Evolutionary conservation across 2,888 invertebrate species (phyloP), one percentile per base, ranked within the genome.

Genomic region (Calephelis perditalis): DNA sequence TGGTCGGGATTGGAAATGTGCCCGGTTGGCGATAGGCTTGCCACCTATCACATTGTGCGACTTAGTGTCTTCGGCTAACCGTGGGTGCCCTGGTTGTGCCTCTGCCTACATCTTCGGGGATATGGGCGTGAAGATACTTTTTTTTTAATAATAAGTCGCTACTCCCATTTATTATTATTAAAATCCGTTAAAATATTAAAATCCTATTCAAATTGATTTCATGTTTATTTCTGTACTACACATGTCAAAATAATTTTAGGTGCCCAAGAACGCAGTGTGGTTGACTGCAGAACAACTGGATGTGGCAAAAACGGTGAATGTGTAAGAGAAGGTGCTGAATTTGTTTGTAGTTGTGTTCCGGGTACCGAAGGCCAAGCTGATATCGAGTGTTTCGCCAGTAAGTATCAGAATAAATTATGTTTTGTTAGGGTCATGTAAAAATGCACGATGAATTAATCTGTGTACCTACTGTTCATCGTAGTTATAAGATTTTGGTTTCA

Each of bases 231-330:
- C 36, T 9, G 9, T 10, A 11, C 15, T 11, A 54, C 11, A 54
- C 1, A 35, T 37, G 36, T 37, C 26, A 36, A 10, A 56, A n/a
- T 60, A 37, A 26, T 62, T 62, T 46, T 59, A 94, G 94, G 94
- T 88, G 85, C 91, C 44, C 81, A 87, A 66, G 92, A 93, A 75
- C 86, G 91, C 63, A 92, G 91, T 68, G 85, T 92, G 46, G 92
- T 94, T 56, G 97, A 97, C 78, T 97, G 97, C 82, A 92, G 97
- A 71, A 95, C 95, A 2, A 93, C 93, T 64, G 97, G 97, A 67
- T 97, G 97, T 86, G 95, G 95, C 68, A 92, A 94, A 73, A 96
- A 96, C 67, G 96, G 96, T n/a, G 95, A 96, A 81, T 97, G 97
- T 86, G 94, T 97, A 68, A 93, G 96, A 70, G 95, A 96, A 82